phyloP scores from a whole-genome alignment of 2,797 vertebrate species.

The Dallia pectoralis region DNA sequence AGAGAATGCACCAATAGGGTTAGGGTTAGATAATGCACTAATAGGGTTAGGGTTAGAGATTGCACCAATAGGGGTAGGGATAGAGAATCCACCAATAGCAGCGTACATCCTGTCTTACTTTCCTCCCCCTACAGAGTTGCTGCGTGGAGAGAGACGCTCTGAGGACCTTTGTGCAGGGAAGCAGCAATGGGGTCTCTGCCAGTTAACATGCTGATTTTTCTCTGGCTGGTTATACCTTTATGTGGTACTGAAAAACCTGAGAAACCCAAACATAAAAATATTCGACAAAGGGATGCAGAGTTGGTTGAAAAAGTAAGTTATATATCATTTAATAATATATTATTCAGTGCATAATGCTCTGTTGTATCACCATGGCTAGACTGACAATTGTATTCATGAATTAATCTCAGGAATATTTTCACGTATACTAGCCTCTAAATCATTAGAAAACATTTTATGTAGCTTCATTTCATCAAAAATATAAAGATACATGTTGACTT shows the following conservation, averaged over 20 bases:
- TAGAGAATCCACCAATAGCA: too few relatives aligned
- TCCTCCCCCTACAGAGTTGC: neutral
- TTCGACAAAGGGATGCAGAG: constrained; percentile 39
- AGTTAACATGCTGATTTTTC: constrained; percentile 19
- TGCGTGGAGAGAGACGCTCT: constrained; percentile 9
- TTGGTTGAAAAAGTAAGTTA: constrained; percentile 41
- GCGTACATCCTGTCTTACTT: neutral
- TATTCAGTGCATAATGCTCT: neutral
- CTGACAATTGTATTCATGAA: neutral
- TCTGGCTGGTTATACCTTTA: constrained; percentile 29
- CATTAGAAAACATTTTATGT: too few relatives aligned
- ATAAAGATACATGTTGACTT: too few relatives aligned
- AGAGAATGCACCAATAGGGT: too few relatives aligned
- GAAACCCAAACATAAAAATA: constrained; percentile 31
- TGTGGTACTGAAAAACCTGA: constrained; percentile 25
- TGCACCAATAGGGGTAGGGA: too few relatives aligned
- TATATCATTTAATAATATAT: neutral
- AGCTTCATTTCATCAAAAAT: too few relatives aligned
- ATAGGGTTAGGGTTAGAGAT: too few relatives aligned
- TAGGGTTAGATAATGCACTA: too few relatives aligned
- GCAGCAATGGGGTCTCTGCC: constrained; percentile 25
- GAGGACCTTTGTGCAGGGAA: neutral
- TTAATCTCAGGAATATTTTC: neutral
- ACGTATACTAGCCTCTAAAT: too few relatives aligned
- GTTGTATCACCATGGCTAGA: neutral